Conservation (phyloP, 2,113 vertebrate species). For the Mesocricetus auratus region DNA sequence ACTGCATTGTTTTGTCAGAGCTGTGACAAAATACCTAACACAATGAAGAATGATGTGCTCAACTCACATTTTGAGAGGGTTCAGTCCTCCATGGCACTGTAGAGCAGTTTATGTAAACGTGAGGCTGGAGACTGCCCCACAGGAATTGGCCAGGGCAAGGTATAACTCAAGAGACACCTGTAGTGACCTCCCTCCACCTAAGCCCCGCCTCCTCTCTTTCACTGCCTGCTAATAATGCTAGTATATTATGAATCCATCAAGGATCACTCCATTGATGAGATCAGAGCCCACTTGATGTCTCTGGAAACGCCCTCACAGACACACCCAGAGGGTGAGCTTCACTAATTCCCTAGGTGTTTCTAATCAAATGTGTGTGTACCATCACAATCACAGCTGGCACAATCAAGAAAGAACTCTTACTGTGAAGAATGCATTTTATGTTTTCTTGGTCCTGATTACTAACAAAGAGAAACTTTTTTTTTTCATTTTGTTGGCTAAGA, state of each 20-base stretch:
- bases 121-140: background rate
- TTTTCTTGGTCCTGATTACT: background rate
- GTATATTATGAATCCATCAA: background rate
- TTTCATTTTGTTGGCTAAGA: conserved; percentile 33
- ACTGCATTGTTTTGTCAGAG: background rate
- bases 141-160: background rate
- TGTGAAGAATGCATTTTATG: background rate
- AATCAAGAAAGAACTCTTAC: background rate
- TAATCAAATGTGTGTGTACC: background rate
- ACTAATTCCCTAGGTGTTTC: background rate
- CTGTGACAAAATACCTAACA: background rate
- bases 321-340: background rate
- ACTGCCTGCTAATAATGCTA: background rate
- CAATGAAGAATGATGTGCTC: background rate
- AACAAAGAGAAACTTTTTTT: background rate
- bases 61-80: background rate
- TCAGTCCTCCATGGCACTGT: background rate
- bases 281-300: background rate
- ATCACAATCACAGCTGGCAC: background rate
- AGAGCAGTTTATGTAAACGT: background rate
- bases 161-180: background rate
- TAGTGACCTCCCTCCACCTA: background rate
- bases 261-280: background rate
- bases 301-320: background rate
- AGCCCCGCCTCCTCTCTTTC: background rate